Percentiles rank a stretch among this genome's conserved stretches.
phyloP scores from a whole-genome alignment of 2,113 vertebrate genomes.

The Pheucticus melanocephalus region DNA sequence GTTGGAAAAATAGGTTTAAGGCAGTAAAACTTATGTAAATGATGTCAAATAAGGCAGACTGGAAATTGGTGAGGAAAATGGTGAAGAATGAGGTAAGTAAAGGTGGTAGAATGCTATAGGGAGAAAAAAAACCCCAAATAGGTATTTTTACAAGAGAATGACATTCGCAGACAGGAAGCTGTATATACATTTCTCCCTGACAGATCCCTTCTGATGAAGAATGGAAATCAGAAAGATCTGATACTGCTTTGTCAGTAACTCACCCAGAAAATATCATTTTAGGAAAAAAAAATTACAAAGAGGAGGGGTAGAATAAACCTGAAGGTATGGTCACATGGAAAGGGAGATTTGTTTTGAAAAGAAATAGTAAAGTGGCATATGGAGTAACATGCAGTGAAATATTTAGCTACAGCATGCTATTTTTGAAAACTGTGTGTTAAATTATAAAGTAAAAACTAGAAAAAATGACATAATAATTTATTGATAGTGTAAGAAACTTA shows the following conservation, averaged over 20 bases:
- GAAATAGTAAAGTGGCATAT: neutral
- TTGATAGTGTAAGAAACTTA: neutral
- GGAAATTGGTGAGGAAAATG: neutral
- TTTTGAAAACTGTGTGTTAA: neutral
- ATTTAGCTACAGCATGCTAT: neutral
- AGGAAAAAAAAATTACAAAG: neutral
- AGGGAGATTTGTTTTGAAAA: neutral
- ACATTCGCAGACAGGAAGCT: neutral
- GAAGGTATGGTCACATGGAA: neutral
- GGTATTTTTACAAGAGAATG: neutral
- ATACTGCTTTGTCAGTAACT: neutral
- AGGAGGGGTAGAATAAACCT: neutral
- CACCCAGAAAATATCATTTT: neutral
- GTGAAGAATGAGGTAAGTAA: neutral
- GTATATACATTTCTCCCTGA: neutral
- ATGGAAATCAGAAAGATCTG: neutral
- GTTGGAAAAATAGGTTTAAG: conserved; percentile 5
- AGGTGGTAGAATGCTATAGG: neutral
- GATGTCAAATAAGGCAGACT: neutral
- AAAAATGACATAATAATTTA: neutral
- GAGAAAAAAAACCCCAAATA: fast-evolving
- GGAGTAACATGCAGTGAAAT: neutral
- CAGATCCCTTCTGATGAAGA: neutral
- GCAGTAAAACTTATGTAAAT: conserved; percentile 4
- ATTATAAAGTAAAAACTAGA: neutral